Conservation (phyloP, 2,113 vertebrate genomes). For the Pelusios castaneus region DNA sequence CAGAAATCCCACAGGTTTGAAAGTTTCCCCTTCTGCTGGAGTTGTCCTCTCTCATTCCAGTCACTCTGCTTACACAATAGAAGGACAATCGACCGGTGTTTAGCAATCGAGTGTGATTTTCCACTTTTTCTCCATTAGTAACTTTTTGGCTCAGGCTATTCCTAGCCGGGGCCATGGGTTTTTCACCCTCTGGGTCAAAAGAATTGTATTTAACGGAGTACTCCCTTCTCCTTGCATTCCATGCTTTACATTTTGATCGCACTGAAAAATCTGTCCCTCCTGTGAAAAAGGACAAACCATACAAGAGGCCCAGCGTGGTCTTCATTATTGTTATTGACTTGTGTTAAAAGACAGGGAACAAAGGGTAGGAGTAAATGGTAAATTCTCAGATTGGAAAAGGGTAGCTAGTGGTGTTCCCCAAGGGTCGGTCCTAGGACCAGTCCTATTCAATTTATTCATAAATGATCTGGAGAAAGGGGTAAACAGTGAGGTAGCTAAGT, state of each 20-base stretch:
- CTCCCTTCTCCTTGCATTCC: background rate
- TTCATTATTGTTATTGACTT: no score
- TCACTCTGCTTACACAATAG: background rate
- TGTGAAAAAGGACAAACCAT: background rate
- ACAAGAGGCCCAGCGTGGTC: background rate
- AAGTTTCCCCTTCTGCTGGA: background rate
- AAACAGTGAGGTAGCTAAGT: no score
- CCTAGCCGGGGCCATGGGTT: background rate
- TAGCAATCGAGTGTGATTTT: background rate
- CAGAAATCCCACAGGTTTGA: background rate
- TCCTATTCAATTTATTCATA: no score
- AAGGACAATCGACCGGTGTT: accelerated
- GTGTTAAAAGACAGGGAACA: no score
- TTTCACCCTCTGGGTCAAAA: background rate
- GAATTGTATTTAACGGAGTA: background rate
- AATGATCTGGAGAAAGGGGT: no score
- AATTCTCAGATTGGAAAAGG: no score
- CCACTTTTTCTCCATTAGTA: background rate
- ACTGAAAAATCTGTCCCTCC: background rate
- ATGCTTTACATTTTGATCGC: background rate
- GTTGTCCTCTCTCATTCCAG: background rate
- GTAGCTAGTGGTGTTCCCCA: no score
- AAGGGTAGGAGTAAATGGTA: no score
- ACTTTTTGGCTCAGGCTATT: background rate
- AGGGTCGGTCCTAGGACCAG: no score